Base-by-base conservation (phyloP, 2,797 vertebrate genomes). In the Anguilla obscura region DNA sequence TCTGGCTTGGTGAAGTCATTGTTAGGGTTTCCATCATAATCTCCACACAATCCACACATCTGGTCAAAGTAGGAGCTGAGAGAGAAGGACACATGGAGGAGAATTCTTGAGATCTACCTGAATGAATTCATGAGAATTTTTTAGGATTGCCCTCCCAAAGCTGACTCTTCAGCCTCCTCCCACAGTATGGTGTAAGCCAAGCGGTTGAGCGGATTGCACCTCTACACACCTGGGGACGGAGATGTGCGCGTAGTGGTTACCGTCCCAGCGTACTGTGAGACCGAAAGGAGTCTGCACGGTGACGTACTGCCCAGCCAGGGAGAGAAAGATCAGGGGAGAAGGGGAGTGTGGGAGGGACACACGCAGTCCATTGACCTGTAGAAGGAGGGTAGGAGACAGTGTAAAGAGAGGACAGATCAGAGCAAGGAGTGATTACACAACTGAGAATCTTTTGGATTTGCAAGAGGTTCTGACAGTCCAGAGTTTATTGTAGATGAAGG, bases 1-100 rank as follows among this genome's bases (percentile, higher is more conserved):
- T 96, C 92, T 0, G 95, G 95, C 90, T 93, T 96, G 89, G 79
- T 92, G 89, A 96, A 95, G 90, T 97, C 97, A 0, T 97, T 96
- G 87, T 48, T 84, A 0, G 93, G 87, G 56, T 93, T 93, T 0
- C 95, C 96, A 0, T 97, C 92, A 0, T 96, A 97, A 93, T 97
- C 93, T 0, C 97, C 97, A 76, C 96, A 97, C 36, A 97, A 93
- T 1, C 97, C 97, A 83, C 97, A 97, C 94, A 96, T 95, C 93
- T 95, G 94, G 71, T 93, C 87, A 0, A 90, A 88, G 91, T 95
- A 97, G 84, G 95, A 92, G 89, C 95, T 96, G 92, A 88, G 21
- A 4, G 63, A 30, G 58, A 58, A 69, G 56, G 56, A 85, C n/a
- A 58, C 63, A 79, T 30, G 85, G 2, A 1, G 33, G 60, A 21